Evolutionary conservation across 2,113 vertebrate species (phyloP).

Genomic region (Dendrocopos noguchii): DNA sequence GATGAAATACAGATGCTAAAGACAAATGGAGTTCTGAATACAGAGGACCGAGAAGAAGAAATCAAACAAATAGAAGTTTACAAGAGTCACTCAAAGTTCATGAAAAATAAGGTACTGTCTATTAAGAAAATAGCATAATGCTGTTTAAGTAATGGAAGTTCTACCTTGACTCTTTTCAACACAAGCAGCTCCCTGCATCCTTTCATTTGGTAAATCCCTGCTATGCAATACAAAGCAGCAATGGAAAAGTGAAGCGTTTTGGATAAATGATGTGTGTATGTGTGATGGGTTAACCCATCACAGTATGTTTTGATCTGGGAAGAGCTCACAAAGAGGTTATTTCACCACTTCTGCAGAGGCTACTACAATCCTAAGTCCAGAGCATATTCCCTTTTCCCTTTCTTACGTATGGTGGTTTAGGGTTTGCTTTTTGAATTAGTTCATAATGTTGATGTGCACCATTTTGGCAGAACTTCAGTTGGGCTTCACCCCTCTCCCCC

Average conservation of each 20-base stretch:
- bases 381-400: not conserved
- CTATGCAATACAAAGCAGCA: not conserved
- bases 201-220: not conserved
- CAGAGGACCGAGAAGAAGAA: conserved; percentile 97
- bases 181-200: not conserved
- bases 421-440: not conserved
- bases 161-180: not conserved
- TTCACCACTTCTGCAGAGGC: not conserved
- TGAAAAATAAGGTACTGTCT: conserved; percentile 95
- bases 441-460: not conserved
- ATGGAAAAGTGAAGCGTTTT: not conserved
- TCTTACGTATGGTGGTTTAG: not conserved
- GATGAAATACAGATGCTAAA: conserved; percentile 99
- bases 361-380: not conserved
- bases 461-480: not conserved
- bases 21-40: conserved; percentile 93
- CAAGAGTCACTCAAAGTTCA: conserved; percentile 99
- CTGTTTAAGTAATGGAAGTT: conserved; percentile 29
- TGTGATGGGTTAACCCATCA: too few relatives aligned
- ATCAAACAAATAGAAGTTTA: conserved; percentile 99
- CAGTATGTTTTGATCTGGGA: not conserved
- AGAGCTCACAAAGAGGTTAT: not conserved
- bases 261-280: not conserved
- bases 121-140: conserved; percentile 39
- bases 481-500: not conserved